Evolutionary conservation across 2,888 invertebrate species (phyloP).

Genomic region (Ephialtes manifestator): DNA sequence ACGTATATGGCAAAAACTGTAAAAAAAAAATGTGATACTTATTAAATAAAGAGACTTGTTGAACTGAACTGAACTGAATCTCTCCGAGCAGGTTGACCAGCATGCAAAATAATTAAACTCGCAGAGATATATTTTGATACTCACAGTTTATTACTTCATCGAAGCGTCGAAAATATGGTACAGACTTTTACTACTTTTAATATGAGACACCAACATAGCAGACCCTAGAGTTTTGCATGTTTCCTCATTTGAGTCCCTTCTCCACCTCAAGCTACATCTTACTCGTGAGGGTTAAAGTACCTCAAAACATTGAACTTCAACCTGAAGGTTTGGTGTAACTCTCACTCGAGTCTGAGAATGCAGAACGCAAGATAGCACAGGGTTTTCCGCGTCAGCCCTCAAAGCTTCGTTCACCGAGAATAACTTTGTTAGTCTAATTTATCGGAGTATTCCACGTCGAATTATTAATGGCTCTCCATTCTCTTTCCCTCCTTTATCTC

Average conservation of each 20-base stretch:
- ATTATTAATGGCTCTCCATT: slow-evolving; percentile 78
- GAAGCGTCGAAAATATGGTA: too few relatives aligned
- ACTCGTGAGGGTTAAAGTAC: slow-evolving; percentile 36
- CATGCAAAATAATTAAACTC: too few relatives aligned
- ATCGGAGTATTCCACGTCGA: slow-evolving; percentile 79
- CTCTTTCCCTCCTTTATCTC: slow-evolving; percentile 37
- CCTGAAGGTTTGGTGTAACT: slow-evolving; percentile 12
- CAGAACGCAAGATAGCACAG: slow-evolving; percentile 50
- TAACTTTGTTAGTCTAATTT: slow-evolving; percentile 82
- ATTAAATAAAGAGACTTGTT: too few relatives aligned
- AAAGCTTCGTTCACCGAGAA: slow-evolving; percentile 70
- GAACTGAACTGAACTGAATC: too few relatives aligned
- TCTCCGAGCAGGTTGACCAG: too few relatives aligned
- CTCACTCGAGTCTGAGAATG: slow-evolving; percentile 44
- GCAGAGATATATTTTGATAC: too few relatives aligned
- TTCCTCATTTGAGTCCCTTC: slow-evolving; percentile 48
- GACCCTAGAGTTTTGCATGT: slow-evolving; percentile 60
- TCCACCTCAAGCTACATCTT: slow-evolving; percentile 45
- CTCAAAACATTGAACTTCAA: slow-evolving; percentile 31
- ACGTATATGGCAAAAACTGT: too few relatives aligned
- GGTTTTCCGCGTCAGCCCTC: slow-evolving; percentile 30
- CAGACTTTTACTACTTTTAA: too few relatives aligned
- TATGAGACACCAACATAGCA: slow-evolving; percentile 60
- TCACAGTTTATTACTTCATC: too few relatives aligned
- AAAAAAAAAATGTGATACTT: too few relatives aligned